Percentiles rank a stretch among this genome's conserved stretches.
Conservation (phyloP, 1,140 invertebrate species). For the Philaenus spumarius region DNA sequence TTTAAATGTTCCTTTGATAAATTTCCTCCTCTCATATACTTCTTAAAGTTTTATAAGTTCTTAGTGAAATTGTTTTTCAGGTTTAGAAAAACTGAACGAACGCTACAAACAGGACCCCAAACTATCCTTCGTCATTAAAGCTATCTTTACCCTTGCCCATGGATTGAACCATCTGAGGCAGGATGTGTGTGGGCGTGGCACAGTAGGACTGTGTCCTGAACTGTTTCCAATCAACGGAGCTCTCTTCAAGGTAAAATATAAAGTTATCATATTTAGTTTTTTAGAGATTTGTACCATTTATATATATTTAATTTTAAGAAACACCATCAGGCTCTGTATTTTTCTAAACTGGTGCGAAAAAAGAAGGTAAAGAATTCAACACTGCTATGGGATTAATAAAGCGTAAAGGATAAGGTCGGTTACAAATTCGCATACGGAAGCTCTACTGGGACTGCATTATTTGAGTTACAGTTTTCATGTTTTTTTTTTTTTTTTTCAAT, state of each 20-base stretch:
- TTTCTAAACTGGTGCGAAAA: no score
- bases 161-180: slow-evolving; percentile 54
- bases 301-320: background rate
- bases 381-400: no score
- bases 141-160: slow-evolving; percentile 61
- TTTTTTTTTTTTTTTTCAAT: no score
- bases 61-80: slow-evolving; percentile 36
- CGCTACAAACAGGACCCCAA: slow-evolving; percentile 65
- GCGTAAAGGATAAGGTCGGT: no score
- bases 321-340: slow-evolving; percentile 3
- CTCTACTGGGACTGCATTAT: no score
- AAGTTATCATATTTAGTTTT: background rate
- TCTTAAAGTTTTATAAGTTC: no score
- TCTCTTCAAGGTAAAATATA: slow-evolving; percentile 42
- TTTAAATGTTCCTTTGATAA: no score
- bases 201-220: slow-evolving; percentile 49
- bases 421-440: no score
- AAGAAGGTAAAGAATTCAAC: no score
- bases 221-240: slow-evolving; percentile 59
- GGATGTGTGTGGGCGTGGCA: slow-evolving; percentile 42
- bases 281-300: background rate
- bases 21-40: no score
- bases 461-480: no score
- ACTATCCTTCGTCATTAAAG: slow-evolving; percentile 69
- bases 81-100: slow-evolving; percentile 44